Conservation (phyloP, 2,888 invertebrate species). For the Yponomeuta plumbellus region DNA sequence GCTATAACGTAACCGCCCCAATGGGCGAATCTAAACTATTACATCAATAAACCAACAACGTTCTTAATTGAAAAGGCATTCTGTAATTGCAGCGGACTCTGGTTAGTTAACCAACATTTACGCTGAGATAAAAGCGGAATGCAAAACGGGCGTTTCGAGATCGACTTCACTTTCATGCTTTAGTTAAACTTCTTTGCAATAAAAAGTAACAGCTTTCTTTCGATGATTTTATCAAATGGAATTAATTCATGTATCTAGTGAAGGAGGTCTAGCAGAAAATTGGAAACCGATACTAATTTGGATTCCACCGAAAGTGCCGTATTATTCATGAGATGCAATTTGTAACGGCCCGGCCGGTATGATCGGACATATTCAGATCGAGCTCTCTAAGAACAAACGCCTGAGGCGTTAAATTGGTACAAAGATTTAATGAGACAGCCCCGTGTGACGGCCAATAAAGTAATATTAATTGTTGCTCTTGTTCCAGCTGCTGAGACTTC, state of each 20-base stretch:
- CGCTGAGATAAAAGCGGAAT: not conserved
- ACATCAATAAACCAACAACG: slow-evolving; percentile 46
- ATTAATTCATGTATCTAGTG: not conserved
- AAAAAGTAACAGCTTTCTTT: slow-evolving; percentile 1
- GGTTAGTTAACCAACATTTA: slow-evolving; percentile 9
- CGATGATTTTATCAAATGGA: not conserved
- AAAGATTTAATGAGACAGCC: not conserved
- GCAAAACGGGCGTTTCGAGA: not conserved
- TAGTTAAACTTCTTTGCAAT: not conserved
- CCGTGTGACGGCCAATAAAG: slow-evolving; percentile 7
- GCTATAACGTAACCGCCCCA: slow-evolving; percentile 38
- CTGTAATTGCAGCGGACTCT: slow-evolving; percentile 33
- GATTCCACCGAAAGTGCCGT: not conserved
- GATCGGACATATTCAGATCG: not conserved
- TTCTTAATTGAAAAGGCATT: slow-evolving; percentile 42
- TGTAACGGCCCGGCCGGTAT: not conserved
- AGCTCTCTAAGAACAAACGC: not conserved
- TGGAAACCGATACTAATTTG: not conserved
- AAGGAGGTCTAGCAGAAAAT: slow-evolving; percentile 3
- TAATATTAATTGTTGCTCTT: slow-evolving; percentile 23
- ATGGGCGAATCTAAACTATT: slow-evolving; percentile 44
- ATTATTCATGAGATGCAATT: slow-evolving; percentile 9
- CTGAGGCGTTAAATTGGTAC: not conserved
- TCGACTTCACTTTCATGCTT: not conserved
- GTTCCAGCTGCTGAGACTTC: slow-evolving; percentile 41